These are phyloP conservation scores for Lophius americanus DNA, from an alignment of 2,797 vertebrate genomes.

Conservation along the genomic window DNA sequence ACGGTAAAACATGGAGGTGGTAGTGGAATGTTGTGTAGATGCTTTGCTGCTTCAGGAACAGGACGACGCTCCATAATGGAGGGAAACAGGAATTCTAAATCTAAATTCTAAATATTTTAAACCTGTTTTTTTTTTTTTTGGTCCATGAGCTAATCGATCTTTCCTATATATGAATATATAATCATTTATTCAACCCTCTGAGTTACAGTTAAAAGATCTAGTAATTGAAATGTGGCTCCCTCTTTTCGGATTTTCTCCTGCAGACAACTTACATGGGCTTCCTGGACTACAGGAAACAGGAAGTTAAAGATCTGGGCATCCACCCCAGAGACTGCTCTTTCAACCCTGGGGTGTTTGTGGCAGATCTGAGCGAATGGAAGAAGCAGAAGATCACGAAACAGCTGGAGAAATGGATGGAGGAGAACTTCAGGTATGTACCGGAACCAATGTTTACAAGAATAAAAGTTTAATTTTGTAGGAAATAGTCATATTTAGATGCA, in stretches of 20 bases:
- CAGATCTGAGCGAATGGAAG: slow-evolving; percentile 92
- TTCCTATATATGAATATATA: too few species aligned
- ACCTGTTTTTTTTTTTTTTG: too few species aligned
- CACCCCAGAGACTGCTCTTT: slow-evolving; percentile 95
- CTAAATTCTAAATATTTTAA: too few species aligned
- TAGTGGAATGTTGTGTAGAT: too few species aligned
- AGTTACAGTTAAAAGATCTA: neutral
- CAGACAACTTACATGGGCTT: slow-evolving; percentile 98
- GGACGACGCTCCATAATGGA: too few species aligned
- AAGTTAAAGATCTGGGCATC: slow-evolving; percentile 90
- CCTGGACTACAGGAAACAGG: slow-evolving; percentile 93
- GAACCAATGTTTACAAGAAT: neutral
- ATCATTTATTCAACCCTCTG: too few species aligned
- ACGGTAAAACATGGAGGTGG: too few species aligned
- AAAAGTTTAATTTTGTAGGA: too few species aligned
- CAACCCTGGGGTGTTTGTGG: slow-evolving; percentile 96
- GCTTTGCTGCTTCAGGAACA: too few species aligned
- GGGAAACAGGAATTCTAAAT: too few species aligned
- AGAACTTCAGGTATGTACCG: slow-evolving; percentile 85
- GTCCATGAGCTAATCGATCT: too few species aligned
- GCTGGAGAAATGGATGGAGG: slow-evolving; percentile 95
- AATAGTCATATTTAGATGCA: too few species aligned
- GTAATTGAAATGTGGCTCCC: slow-evolving; percentile 7
- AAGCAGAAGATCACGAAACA: slow-evolving; percentile 94
- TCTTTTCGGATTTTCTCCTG: slow-evolving; percentile 39